A percentile compares a stretch with the other conserved stretches of the same genome.
Conservation (phyloP, 1,140 invertebrate species). For the Drosophila seguyi region DNA sequence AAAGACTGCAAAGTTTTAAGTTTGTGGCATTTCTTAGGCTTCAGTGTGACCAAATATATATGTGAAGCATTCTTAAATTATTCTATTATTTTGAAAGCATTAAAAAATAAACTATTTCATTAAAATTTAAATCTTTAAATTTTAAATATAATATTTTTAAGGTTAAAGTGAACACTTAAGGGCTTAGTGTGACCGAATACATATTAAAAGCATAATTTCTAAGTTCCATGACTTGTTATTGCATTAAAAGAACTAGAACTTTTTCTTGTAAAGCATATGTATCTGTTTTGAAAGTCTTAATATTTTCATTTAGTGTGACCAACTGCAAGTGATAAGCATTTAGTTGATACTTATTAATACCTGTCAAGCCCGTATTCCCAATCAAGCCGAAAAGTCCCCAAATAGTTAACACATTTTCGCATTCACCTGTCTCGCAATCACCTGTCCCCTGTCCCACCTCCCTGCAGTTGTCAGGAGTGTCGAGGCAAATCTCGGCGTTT, state of each 20-base stretch:
- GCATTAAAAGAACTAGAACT: background rate
- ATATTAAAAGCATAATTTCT: background rate
- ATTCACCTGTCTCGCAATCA: background rate
- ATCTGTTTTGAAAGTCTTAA: background rate
- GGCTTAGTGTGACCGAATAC: background rate
- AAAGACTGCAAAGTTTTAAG: no score
- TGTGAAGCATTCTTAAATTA: no score
- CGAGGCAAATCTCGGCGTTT: conserved; percentile 67
- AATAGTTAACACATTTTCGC: conserved; percentile 48
- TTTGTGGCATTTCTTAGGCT: no score
- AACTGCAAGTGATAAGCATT: background rate
- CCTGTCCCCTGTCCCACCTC: background rate
- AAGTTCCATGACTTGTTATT: background rate
- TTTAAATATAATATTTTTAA: background rate
- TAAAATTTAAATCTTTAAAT: no score
- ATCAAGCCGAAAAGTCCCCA: background rate
- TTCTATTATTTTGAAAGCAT: no score
- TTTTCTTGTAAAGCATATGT: no score
- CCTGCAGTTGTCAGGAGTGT: conserved; percentile 32
- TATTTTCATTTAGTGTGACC: background rate
- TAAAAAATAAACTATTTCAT: no score
- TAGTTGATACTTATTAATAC: background rate
- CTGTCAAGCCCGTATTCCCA: conserved; percentile 1
- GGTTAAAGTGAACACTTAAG: background rate
- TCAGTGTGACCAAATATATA: no score